Percentiles rank a stretch among this genome's conserved stretches.
Evolutionary conservation across 1,140 invertebrate genomes (phyloP).

Genomic region (Drosophila pandora): DNA sequence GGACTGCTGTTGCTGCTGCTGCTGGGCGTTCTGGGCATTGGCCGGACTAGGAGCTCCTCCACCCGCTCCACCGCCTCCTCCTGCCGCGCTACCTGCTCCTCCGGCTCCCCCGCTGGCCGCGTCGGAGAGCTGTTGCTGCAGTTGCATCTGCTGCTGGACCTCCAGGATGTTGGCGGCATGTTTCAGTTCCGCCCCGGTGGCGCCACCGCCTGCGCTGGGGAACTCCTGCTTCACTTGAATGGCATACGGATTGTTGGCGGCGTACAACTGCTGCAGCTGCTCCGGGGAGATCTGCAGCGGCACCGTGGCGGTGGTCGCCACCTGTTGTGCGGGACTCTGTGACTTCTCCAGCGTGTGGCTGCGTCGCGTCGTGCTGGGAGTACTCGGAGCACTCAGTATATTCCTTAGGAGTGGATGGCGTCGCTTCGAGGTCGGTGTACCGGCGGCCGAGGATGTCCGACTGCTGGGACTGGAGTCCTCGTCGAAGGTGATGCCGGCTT

Average conservation of each 20-base stretch:
- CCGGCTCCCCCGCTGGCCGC: constrained; percentile 79
- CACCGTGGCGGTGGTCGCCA: constrained; percentile 74
- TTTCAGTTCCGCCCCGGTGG: constrained; percentile 72
- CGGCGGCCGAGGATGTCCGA: neutral
- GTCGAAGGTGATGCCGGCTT: constrained; percentile 87
- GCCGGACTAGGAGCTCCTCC: constrained; percentile 58
- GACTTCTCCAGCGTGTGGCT: constrained; percentile 78
- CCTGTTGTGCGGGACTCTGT: constrained; percentile 83
- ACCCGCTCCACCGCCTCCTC: constrained; percentile 30
- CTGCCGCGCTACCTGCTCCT: constrained; percentile 61
- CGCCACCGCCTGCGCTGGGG: constrained; percentile 44
- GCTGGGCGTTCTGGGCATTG: constrained; percentile 57
- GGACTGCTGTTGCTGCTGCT: constrained; percentile 85
- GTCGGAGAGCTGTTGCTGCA: constrained; percentile 78
- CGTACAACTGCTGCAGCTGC: constrained; percentile 83
- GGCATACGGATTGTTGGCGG: constrained; percentile 75
- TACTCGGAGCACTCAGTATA: constrained; percentile 11
- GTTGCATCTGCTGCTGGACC: constrained; percentile 84
- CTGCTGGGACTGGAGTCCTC: constrained; percentile 26
- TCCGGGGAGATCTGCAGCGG: constrained; percentile 80
- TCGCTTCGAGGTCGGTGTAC: constrained; percentile 21
- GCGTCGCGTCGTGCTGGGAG: constrained; percentile 10
- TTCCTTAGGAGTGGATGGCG: constrained; percentile 26
- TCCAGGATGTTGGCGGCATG: constrained; percentile 81
- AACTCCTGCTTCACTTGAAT: constrained; percentile 85